Evolutionary conservation across 2,888 invertebrate species (phyloP).

Genomic region (Cataglyphis albicans): DNA sequence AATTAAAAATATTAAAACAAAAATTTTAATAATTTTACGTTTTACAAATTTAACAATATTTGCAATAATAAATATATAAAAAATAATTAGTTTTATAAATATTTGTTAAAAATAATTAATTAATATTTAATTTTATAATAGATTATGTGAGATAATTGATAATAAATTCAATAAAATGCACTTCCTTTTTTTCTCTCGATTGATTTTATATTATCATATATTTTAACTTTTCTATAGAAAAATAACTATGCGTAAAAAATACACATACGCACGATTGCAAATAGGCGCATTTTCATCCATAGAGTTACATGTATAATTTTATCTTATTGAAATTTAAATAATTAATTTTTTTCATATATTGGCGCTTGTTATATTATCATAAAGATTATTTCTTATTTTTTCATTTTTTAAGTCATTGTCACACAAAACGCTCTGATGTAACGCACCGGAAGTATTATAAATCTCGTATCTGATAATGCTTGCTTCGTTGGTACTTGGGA

Average conservation of each 20-base stretch:
- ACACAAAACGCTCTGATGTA: neutral
- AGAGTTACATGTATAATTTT: neutral
- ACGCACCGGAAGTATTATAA: conserved; percentile 60
- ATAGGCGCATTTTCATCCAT: neutral
- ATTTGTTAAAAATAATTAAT: conserved; percentile 5
- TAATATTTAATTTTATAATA: conserved; percentile 12
- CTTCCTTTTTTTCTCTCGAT: neutral
- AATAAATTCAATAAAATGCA: neutral
- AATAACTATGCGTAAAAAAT: neutral
- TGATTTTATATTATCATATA: neutral
- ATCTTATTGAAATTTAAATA: neutral
- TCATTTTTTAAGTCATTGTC: neutral
- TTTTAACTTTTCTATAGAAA: neutral
- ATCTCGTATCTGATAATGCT: conserved; percentile 64
- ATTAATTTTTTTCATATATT: neutral
- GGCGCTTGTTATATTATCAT: neutral
- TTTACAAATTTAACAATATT: conserved; percentile 5
- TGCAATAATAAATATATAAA: neutral
- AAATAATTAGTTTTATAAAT: conserved; percentile 23
- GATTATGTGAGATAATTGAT: neutral
- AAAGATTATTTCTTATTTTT: neutral
- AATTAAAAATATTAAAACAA: conserved; percentile 43
- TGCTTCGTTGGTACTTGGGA: conserved; percentile 67
- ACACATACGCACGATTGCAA: neutral
- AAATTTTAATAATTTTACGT: conserved; percentile 31